Conservation (phyloP, 2,888 invertebrate species). For the Nephrocerus scutellatus region DNA sequence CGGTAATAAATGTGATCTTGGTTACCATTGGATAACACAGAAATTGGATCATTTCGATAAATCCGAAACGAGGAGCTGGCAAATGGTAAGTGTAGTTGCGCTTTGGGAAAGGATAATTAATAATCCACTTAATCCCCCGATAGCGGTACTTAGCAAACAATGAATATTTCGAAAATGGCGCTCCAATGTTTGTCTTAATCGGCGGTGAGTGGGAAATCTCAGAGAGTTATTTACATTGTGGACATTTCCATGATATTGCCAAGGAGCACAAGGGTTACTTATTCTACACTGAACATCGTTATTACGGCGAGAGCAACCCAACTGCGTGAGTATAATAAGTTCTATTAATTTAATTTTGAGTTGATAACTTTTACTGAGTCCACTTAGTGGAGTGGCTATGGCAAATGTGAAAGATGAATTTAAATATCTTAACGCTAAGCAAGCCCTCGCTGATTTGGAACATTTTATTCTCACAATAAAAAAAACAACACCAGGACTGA, state of each 20-base stretch:
- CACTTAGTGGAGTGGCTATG: no score
- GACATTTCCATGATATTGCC: conserved; percentile 57
- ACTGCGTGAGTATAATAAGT: conserved; percentile 50
- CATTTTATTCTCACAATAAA: conserved; percentile 50
- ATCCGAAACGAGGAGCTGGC: conserved; percentile 50
- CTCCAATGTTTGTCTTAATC: conserved; percentile 57
- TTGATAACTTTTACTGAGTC: no score
- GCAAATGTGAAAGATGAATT: no score
- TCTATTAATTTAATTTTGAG: background rate
- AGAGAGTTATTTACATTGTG: conserved; percentile 51
- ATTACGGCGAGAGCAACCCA: conserved; percentile 66
- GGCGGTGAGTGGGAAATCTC: conserved; percentile 63
- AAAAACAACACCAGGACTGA: conserved; percentile 24
- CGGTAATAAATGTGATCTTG: no score
- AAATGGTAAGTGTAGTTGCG: conserved; percentile 36
- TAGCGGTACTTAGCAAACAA: conserved; percentile 49
- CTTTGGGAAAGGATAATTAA: background rate
- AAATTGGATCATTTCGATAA: no score
- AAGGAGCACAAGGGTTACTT: conserved; percentile 52
- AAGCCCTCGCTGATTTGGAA: conserved; percentile 58
- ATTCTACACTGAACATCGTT: conserved; percentile 72
- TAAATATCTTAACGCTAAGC: conserved; percentile 55
- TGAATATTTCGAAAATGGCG: conserved; percentile 43
- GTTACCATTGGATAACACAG: conserved; percentile 54
- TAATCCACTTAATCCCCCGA: no score